phyloP scores from a whole-genome alignment of 2,888 invertebrate species.

The Odontomyia ornata region DNA sequence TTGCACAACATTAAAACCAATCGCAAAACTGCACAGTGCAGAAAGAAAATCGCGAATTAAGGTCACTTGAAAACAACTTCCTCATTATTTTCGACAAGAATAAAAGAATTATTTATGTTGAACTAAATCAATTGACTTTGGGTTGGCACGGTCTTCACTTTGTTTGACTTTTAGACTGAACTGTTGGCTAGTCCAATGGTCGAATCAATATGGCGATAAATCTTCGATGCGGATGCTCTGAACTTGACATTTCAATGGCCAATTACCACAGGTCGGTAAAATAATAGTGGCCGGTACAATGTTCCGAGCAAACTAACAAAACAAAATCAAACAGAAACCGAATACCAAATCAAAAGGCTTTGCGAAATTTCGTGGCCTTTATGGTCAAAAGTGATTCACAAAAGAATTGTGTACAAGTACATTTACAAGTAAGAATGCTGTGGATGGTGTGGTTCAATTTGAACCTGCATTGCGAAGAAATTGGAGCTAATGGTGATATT shows the following conservation, averaged over 20 bases:
- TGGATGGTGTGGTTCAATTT: neutral
- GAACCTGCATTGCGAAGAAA: neutral
- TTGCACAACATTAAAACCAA: too few relatives aligned
- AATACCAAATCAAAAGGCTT: conserved; percentile 11
- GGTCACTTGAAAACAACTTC: conserved; percentile 15
- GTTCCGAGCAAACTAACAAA: neutral
- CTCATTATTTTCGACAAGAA: conserved; percentile 29
- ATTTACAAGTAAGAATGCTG: neutral
- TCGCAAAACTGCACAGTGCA: neutral
- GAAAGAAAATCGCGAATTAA: conserved; percentile 1
- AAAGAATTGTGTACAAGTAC: neutral
- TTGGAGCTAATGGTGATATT: too few relatives aligned
- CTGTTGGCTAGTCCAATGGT: neutral
- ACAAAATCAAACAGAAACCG: neutral
- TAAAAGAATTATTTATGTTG: conserved; percentile 34
- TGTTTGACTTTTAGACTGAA: neutral
- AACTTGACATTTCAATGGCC: conserved; percentile 65
- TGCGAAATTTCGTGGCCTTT: conserved; percentile 24
- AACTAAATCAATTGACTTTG: conserved; percentile 1
- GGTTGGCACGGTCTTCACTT: neutral
- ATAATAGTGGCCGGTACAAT: conserved; percentile 39
- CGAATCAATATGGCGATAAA: conserved; percentile 41
- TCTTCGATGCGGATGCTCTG: conserved; percentile 61
- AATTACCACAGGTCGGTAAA: conserved; percentile 57
- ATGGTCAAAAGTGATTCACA: conserved; percentile 29